phyloP scores from a whole-genome alignment of 2,888 invertebrate species.

The Acleris literana region DNA sequence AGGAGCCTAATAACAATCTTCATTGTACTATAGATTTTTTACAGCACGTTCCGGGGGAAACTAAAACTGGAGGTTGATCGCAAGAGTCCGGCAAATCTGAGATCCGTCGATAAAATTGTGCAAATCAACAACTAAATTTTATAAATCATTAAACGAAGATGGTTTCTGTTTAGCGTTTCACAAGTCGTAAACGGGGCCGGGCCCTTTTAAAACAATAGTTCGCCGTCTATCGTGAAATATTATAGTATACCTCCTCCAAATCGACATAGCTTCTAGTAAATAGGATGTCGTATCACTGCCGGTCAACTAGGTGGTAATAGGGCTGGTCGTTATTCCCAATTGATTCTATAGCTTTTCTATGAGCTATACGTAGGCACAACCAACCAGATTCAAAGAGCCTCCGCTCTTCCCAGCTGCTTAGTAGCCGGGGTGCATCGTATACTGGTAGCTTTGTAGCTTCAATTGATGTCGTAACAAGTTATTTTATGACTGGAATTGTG shows the following conservation, averaged over 20 bases:
- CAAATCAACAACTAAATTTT: too few species aligned
- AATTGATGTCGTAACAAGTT: constrained; percentile 37
- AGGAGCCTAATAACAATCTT: too few species aligned
- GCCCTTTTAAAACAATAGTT: too few species aligned
- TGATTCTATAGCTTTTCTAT: constrained; percentile 60
- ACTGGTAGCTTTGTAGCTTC: background rate
- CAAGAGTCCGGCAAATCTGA: too few species aligned
- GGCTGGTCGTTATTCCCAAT: constrained; percentile 47
- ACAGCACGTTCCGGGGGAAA: too few species aligned
- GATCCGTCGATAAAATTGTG: too few species aligned
- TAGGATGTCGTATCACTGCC: constrained; percentile 31
- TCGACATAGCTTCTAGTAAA: background rate
- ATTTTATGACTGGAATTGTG: constrained; percentile 42
- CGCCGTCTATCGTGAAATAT: background rate
- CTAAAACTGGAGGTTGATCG: too few species aligned
- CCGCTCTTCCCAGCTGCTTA: background rate
- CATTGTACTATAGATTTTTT: too few species aligned
- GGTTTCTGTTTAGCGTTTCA: too few species aligned
- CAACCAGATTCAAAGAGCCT: constrained; percentile 2
- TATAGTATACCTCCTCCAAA: background rate
- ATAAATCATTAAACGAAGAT: too few species aligned
- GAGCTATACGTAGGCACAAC: constrained; percentile 43
- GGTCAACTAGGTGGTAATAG: constrained; percentile 36
- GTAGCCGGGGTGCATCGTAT: background rate
- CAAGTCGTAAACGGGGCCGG: too few species aligned